Evolutionary conservation across 1,140 invertebrate species (phyloP).

Genomic region (Pentalonia nigronervosa): DNA sequence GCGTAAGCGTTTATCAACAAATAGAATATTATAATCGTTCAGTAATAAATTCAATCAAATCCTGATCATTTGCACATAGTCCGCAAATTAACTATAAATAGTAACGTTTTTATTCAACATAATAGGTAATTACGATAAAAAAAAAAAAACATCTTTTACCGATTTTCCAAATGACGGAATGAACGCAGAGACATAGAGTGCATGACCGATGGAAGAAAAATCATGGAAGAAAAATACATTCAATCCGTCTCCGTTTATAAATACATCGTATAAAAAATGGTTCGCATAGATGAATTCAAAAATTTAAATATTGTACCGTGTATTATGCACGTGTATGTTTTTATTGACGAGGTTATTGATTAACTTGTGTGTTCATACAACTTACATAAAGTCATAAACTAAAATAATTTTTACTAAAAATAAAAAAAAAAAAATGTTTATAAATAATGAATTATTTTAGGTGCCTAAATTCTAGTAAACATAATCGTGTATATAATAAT

Average conservation of each 20-base stretch:
- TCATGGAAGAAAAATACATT: constrained; percentile 19
- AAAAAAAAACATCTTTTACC: not conserved
- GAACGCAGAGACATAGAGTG: not conserved
- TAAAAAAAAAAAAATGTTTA: not conserved
- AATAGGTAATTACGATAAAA: not conserved
- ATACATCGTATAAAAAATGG: not conserved
- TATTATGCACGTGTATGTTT: not conserved
- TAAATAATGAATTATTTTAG: not conserved
- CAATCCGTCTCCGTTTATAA: not conserved
- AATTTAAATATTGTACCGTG: no score
- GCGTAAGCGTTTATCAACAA: not conserved
- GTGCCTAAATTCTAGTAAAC: not conserved
- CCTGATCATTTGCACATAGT: not conserved
- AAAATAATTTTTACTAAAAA: not conserved
- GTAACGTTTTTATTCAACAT: not conserved
- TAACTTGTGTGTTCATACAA: not conserved
- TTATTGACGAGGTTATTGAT: not conserved
- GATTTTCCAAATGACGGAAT: not conserved
- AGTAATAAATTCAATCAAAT: not conserved
- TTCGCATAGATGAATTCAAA: not conserved
- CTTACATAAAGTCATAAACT: not conserved
- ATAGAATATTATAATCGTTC: not conserved
- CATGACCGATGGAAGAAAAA: not conserved
- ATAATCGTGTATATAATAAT: not conserved
- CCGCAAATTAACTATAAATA: not conserved